A percentile compares a stretch with the other conserved stretches of the same genome.
phyloP scores from a whole-genome alignment of 2,888 invertebrate species.

The Hypomecis punctinalis region DNA sequence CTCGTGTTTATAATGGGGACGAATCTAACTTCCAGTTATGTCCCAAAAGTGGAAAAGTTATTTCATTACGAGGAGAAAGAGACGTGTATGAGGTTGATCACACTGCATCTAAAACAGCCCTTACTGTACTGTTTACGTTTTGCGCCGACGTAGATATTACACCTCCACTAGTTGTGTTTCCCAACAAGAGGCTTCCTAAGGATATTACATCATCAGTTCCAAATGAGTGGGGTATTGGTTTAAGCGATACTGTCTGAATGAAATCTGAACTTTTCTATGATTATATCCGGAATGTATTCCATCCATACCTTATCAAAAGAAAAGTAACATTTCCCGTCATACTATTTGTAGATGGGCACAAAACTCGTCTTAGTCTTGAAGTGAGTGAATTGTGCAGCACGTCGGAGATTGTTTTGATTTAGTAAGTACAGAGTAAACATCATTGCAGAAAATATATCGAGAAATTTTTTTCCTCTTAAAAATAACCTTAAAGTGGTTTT shows the following conservation, averaged over 20 bases:
- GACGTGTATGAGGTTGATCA: constrained; percentile 63
- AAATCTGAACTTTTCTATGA: constrained; percentile 61
- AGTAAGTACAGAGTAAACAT: too few species aligned
- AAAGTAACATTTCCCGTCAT: constrained; percentile 53
- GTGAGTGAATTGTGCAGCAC: constrained; percentile 31
- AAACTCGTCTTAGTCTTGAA: constrained; percentile 27
- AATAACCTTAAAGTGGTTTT: too few species aligned
- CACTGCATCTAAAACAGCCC: constrained; percentile 53
- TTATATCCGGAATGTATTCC: constrained; percentile 56
- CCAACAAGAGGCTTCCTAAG: constrained; percentile 54
- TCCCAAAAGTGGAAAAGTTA: constrained; percentile 44
- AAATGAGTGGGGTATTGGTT: constrained; percentile 60
- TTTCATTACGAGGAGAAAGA: constrained; percentile 42
- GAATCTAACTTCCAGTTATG: constrained; percentile 46
- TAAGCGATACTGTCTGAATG: constrained; percentile 67
- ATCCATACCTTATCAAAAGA: constrained; percentile 49
- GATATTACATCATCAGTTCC: constrained; percentile 55
- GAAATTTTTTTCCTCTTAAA: too few species aligned
- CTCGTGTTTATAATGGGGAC: constrained; percentile 45
- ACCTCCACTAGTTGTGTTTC: constrained; percentile 54
- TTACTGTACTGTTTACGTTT: constrained; percentile 63
- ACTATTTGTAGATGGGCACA: constrained; percentile 54
- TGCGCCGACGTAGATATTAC: constrained; percentile 53
- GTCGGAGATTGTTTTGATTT: constrained; percentile 7
- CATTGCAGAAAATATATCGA: too few species aligned